Evolutionary conservation across 2,113 vertebrate species (phyloP), one percentile per base, ranked within the genome.

Genomic region (Colistium nudipinnis): DNA sequence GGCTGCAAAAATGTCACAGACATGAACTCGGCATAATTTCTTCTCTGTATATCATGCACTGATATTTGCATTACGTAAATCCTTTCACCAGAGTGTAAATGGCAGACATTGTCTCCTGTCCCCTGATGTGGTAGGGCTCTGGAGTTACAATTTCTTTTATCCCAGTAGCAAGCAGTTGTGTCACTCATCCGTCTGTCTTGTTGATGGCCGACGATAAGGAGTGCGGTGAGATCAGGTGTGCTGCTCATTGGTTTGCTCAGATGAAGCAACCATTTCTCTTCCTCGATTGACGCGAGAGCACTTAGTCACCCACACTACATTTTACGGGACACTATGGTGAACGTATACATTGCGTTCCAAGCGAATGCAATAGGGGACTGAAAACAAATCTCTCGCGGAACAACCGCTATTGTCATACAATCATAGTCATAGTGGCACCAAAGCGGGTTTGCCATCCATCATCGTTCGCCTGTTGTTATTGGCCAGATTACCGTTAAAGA

Each of bases 171-270:
- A 53, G 24, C 63, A 60, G 56, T 41, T 35, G 64, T 70, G 28
- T 24, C 45, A 62, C 63, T 83, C 77, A 79, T 90, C 74, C 43
- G 63, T 89, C 78, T 78, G 22, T 20, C 53, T 14, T 27, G 79
- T n/a, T 85, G 72, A 78, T 65, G 65, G 74, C 59, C 52, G 80
- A 79, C 64, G 82, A 90, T 55, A 65, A 78, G 68, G 67, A 71
- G 74, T 78, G 78, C 1, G 63, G 69, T 79, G 85, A 81, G 63
- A 77, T 88, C 84, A 83, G 41, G 80, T 66, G 73, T 81, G 69
- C 75, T 70, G 62, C 52, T 84, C 69, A 72, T 88, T 72, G 14
- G 70, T 89, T 85, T 82, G 64, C 80, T 59, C 9, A 30, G 51
- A 78, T 51, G 25, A 76, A 57, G 53, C 14, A 35, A 39, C 30